phyloP scores from a whole-genome alignment of 2,797 vertebrate species.

The Liasis olivaceus region DNA sequence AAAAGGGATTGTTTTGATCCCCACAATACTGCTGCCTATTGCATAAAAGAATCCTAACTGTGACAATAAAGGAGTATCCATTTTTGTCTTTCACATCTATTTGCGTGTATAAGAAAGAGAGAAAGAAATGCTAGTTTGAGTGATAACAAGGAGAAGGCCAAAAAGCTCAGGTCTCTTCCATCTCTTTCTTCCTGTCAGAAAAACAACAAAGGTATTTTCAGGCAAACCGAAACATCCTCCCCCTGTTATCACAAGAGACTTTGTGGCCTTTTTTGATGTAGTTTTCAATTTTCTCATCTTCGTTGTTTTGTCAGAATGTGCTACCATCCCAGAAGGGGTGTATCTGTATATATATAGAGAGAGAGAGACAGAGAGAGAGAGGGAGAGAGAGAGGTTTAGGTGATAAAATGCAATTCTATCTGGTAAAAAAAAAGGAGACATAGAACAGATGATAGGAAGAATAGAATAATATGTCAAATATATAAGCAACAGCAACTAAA shows the following conservation, averaged over 20 bases:
- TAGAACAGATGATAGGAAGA: background rate
- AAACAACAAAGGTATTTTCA: conserved; percentile 68
- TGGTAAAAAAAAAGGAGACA: conserved; percentile 41
- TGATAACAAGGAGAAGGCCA: conserved; percentile 32
- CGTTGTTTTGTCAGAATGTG: conserved; percentile 79
- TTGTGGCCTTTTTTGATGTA: conserved; percentile 73
- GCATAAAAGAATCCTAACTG: background rate
- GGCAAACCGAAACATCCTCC: conserved; percentile 70
- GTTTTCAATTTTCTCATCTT: conserved; percentile 69
- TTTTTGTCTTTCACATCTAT: conserved; percentile 7
- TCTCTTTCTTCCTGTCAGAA: conserved; percentile 56
- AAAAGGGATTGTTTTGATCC: background rate
- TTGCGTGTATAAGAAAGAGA: background rate
- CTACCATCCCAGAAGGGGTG: conserved; percentile 74
- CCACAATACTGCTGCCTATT: background rate
- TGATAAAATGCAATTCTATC: conserved; percentile 63
- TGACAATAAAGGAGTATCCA: background rate
- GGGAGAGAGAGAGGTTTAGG: conserved; percentile 72
- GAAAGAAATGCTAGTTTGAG: background rate
- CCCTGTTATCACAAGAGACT: conserved; percentile 81
- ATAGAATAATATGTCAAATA: conserved; percentile 68
- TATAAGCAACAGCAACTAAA: conserved; percentile 16
- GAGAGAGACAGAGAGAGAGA: too few relatives aligned
- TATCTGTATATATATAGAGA: conserved; percentile 4
- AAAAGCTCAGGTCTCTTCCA: conserved; percentile 24